A percentile compares a stretch with the other conserved stretches of the same genome.
Conservation (phyloP, 1,140 invertebrate genomes). For the Teleopsis dalmanni region DNA sequence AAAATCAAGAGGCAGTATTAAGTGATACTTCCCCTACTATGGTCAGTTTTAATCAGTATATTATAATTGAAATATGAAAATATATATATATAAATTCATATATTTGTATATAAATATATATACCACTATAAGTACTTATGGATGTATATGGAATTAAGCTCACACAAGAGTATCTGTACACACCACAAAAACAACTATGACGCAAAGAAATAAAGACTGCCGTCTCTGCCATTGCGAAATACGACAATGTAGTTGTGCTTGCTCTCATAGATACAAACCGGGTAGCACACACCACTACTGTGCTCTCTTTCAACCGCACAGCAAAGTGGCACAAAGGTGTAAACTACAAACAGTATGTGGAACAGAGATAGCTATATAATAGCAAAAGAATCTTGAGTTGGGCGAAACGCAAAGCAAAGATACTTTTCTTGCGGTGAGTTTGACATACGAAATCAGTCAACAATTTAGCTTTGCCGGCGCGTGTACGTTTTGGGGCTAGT, state of each 20-base stretch:
- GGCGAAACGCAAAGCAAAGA: conserved; percentile 11
- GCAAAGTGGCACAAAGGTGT: not conserved
- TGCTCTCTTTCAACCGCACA: conserved; percentile 2
- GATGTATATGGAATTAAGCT: not conserved
- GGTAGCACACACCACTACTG: not conserved
- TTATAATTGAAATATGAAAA: not conserved
- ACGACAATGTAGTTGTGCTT: not conserved
- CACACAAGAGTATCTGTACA: not conserved
- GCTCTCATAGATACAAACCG: not conserved
- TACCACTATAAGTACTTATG: not conserved
- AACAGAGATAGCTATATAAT: not conserved
- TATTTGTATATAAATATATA: not conserved
- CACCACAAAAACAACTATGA: not conserved
- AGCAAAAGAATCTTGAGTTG: too few relatives aligned
- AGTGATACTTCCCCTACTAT: not conserved
- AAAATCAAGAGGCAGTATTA: too few relatives aligned
- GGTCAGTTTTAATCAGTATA: not conserved
- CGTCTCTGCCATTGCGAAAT: conserved; percentile 2
- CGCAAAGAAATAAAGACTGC: conserved; percentile 1
- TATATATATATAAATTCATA: not conserved
- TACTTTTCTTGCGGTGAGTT: conserved; percentile 38
- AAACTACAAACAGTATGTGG: not conserved
- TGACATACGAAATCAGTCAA: conserved; percentile 38
- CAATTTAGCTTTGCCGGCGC: conserved; percentile 34
- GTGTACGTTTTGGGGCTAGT: conserved; percentile 24